Base-by-base conservation (phyloP, 2,797 vertebrate species). In the Clarias pachynema region DNA sequence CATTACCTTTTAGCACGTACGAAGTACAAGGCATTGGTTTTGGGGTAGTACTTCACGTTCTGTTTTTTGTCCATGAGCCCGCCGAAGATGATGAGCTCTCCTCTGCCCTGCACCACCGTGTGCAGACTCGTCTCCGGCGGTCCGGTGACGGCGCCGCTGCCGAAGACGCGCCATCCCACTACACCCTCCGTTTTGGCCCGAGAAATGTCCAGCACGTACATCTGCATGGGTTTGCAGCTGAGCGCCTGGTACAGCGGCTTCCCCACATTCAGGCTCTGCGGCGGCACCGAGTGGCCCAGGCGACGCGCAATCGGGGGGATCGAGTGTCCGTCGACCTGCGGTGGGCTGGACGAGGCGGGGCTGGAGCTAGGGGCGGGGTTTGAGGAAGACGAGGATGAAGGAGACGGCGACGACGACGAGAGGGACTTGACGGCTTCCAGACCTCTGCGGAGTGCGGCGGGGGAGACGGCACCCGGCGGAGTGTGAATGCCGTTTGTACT, bases 51-150 rank as follows among this genome's bases (percentile, higher is more conserved):
- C 93, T 99, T 99, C 87, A 99, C 97, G 90, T 99, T 99, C 92
- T 99, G 98, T 94, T 99, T 99, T 95, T 99, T 99, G 97, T 99
- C 98, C 97, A 99, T 99, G 89, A 99, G 96, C 78, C 98, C 98
- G 16, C 98, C 98, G 0, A 99, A 99, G 69, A 99, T 97, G 91
- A 99, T 99, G 78, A 99, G 95, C 88, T 99, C 98, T 0, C 98
- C 98, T 57, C 98, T 91, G 88, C 98, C 98, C 87, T 99, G 98
- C 2, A 99, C 98, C 89, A 99, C 98, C 0, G 98, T 99, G 90
- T 99, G 98, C 85, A 99, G 95, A 94, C 98, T 99, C 91, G 98
- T 99, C 92, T 99, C 98, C 0, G 98, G 98, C 0, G 98, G 98
- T 0, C 98, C 98, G 0, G 97, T 98, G 88, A 99, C 97, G 0